These are phyloP conservation scores for Pachypsylla venusta DNA, from an alignment of 1,140 invertebrate species.

Conservation along the genomic window DNA sequence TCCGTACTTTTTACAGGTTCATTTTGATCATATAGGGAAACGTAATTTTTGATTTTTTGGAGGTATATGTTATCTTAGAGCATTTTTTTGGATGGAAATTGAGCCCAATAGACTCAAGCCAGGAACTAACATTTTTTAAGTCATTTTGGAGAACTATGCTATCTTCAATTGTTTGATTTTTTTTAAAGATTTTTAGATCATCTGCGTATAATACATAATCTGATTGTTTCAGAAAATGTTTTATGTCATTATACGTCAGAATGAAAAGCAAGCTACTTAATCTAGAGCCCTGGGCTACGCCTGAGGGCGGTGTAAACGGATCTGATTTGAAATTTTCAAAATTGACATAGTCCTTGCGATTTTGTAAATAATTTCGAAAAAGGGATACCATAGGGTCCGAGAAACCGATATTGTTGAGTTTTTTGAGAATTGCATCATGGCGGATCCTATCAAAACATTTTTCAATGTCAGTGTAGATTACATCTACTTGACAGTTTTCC, in stretches of 20 bases:
- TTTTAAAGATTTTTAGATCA: slow-evolving; percentile 4
- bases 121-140: neutral
- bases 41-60: too few species aligned
- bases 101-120: neutral
- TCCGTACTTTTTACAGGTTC: too few species aligned
- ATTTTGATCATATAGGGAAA: too few species aligned
- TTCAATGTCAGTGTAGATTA: neutral
- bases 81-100: neutral
- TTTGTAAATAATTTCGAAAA: neutral
- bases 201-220: neutral
- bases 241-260: neutral
- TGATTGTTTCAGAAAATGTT: neutral
- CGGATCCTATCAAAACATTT: neutral
- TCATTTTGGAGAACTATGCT: neutral
- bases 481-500: neutral
- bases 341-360: neutral
- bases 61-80: too few species aligned
- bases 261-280: neutral
- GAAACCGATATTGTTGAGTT: neutral
- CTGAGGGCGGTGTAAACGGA: neutral
- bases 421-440: neutral
- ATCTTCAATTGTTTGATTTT: neutral
- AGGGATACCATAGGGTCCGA: neutral
- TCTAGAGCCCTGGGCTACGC: neutral
- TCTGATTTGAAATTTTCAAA: neutral